Base-by-base conservation (phyloP, 92 coral and sea anemone species). In the Epizoanthus illoricatus region DNA sequence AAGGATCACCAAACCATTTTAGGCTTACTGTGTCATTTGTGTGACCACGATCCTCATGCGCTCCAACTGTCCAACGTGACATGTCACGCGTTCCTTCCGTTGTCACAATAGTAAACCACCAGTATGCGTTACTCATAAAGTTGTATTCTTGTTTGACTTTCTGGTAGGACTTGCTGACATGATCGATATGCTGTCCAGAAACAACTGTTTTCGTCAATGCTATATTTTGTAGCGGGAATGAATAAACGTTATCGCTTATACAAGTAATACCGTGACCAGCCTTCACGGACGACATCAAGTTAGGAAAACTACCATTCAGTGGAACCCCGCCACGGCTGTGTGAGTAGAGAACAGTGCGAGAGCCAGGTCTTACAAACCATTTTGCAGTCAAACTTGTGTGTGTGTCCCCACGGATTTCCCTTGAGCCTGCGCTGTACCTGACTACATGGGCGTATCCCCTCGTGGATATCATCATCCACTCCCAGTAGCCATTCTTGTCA, bases 1-100 rank as follows among this genome's bases (percentile, higher is more conserved):
- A 92, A 7, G 85, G 81, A 43, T 92, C 95, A 4, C 86, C 70
- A 85, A 89, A 87, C 95, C 95, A 92, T 24, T 92, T 93, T 3
- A 84, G 76, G 47, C 80, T 84, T 58, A 90, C 95, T 7, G 43
- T 81, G 60, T 87, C 95, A 39, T 66, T 57, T 10, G 85, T 74
- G 88, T 86, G 89, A 71, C 89, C 92, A 56, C 93, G 84, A 33
- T 90, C 78, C 65, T 39, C 70, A 67, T 92, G 93, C 45, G 59
- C 55, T 21, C 93, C 91, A 47, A 81, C 93, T 11, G 87, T 79
- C 93, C 91, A 92, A 28, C 36, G 36, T 28, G 36, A 28, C 87
- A 84, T 85, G 87, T 92, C 93, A 66, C 89, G 93, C 70, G 65
- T 76, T 76, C 95, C 93, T 5, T 57, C 52, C 3, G 95, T 79